Evolutionary conservation across 2,888 invertebrate genomes (phyloP), one percentile per base, ranked within the genome.

Genomic region (Pheosia gnoma): DNA sequence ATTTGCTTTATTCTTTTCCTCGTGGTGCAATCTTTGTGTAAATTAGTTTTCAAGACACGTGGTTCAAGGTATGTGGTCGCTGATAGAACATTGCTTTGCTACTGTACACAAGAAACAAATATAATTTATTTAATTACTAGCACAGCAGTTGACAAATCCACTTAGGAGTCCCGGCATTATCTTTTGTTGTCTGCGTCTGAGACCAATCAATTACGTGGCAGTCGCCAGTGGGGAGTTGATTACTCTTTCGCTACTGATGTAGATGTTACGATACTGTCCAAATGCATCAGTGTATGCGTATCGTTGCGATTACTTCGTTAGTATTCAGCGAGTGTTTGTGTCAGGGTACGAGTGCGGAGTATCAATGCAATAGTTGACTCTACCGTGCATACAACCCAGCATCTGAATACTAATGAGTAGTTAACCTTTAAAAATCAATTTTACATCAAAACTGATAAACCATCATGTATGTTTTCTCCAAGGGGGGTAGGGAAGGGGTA

Each of bases 81-180:
- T 72, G 74, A 80, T 79, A 84, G 79, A 81, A 81, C 81, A 80
- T 25, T 25, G 72, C 67, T 69, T 75, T 66, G 72, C 63, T 66
- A 71, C 70, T 67, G 72, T 67, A 81, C 78, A 82, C 80, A 77
- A 83, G 81, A 79, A 83, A 85, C 83, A 79, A 79, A 85, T 84
- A 82, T 88, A 88, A 25, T 89, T 90, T 90, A 90, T 91, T 91
- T 88, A 90, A 91, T 92, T 91, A 91, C 87, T 80, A 68, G 78
- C 85, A 74, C 85, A 84, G 84, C 84, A 84, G 90, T 90, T 92
- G 92, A 93, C 89, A 92, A 91, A 91, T 91, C 88, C 88, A 88
- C 89, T 91, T 88, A 89, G 82, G 79, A 81, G 78, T 82, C 79
- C 68, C 80, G 76, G 83, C 84, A 84, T 88, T 91, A 91, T 92